Base-by-base conservation (phyloP, 2,797 vertebrate species). In the Oryzias sinensis region DNA sequence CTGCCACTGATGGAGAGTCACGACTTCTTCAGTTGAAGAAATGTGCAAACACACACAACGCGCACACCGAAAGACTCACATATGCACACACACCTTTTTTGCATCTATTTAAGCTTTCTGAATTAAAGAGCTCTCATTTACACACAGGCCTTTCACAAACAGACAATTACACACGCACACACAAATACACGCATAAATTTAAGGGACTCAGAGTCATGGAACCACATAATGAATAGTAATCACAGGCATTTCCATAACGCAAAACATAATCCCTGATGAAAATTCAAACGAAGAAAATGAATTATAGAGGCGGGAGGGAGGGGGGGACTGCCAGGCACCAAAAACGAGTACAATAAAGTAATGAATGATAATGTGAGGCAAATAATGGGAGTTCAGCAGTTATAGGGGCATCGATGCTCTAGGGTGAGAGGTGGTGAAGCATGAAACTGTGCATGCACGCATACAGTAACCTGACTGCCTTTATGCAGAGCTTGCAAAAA, bases 211-310 rank as follows among this genome's bases (percentile, higher is more conserved):
- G 68, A 85, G 76, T 87, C 79, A 84, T 80, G 72, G 85, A 85
- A 84, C 70, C 75, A 79, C 77, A 85, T 88, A 86, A 89, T 87
- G 87, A 90, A 88, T 87, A 88, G 80, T 86, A 82, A 87, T 90
- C 77, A 83, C 17, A 56, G 44, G 55, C 75, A 90, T 88, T 89
- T 90, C 83, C 84, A 87, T 87, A 87, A 76, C 64, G 59, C 68
- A 83, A 82, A 81, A 80, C 78, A 85, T 81, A 88, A 88, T 86
- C 82, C 83, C 74, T 76, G 74, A 83, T 78, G 79, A 82, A 87
- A 89, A 87, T 87, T 81, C 81, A 87, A 64, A 77, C 18, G 53
- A 59, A 80, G 72, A 85, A 33, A 87, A 87, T 84, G 65, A 88
- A 82, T 77, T 85, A 79, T 70, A 76, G 33, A 72, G 33, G 52